These are phyloP conservation scores for Ceratina calcarata DNA, from an alignment of 1,140 invertebrate species.

Conservation along the genomic window DNA sequence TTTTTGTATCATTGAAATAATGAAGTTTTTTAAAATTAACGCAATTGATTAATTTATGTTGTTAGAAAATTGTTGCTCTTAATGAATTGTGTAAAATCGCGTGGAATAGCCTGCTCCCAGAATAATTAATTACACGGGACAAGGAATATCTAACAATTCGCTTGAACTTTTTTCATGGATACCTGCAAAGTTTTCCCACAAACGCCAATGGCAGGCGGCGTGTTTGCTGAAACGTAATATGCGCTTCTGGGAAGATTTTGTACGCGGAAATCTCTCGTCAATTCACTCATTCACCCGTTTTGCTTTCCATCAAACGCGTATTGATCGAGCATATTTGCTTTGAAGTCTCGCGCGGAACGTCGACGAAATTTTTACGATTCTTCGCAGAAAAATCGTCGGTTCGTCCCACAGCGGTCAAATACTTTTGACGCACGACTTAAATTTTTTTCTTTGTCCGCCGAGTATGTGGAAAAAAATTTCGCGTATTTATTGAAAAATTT, in stretches of 20 bases:
- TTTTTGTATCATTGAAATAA: no score
- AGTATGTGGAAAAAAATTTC: no score
- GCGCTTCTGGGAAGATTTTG: conserved; percentile 13
- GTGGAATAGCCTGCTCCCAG: not conserved
- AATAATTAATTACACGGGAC: not conserved
- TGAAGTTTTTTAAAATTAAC: no score
- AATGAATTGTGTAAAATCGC: no score
- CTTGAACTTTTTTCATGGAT: not conserved
- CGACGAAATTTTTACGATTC: not conserved
- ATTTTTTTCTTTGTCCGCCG: no score
- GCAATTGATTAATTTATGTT: no score
- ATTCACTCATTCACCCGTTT: no score
- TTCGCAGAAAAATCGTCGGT: not conserved
- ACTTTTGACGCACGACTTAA: no score
- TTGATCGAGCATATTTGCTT: not conserved
- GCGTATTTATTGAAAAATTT: no score
- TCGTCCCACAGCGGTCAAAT: no score
- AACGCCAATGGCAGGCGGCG: not conserved
- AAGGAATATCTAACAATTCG: not conserved
- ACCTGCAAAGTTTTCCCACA: not conserved
- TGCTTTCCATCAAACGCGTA: not conserved
- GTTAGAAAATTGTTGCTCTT: no score
- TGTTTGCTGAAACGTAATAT: conserved; percentile 5
- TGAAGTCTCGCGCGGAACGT: no score
- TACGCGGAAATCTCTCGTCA: not conserved